Evolutionary conservation across 1,140 invertebrate species (phyloP).

Genomic region (Zaprionus ghesquierei): DNA sequence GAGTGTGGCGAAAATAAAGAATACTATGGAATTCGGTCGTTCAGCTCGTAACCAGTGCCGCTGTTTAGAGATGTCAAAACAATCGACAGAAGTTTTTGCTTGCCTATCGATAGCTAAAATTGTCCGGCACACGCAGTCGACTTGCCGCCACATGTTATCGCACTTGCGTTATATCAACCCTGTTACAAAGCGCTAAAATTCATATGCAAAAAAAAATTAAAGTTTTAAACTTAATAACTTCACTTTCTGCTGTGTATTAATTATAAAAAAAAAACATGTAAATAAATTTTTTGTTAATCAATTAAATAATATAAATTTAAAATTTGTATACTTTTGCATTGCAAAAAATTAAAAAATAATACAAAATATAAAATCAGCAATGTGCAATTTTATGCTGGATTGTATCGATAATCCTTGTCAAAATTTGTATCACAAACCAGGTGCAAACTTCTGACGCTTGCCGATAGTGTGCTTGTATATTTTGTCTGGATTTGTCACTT

Average conservation of each 20-base stretch:
- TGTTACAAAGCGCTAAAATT: neutral
- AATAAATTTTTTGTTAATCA: neutral
- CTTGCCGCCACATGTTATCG: neutral
- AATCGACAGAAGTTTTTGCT: neutral
- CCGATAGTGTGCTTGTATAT: neutral
- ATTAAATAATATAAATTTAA: neutral
- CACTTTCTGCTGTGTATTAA: neutral
- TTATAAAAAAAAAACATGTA: neutral
- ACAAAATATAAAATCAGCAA: neutral
- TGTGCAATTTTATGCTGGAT: neutral
- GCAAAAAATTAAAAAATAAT: neutral
- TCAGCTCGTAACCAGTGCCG: slow-evolving; percentile 40
- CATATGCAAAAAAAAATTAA: neutral
- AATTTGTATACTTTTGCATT: neutral
- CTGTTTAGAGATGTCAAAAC: slow-evolving; percentile 20
- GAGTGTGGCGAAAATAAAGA: slow-evolving; percentile 50
- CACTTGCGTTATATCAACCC: neutral
- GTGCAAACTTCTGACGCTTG: neutral
- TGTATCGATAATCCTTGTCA: neutral
- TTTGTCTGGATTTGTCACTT: neutral
- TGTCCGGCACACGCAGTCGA: neutral
- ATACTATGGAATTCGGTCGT: slow-evolving; percentile 34
- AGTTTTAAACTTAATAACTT: neutral
- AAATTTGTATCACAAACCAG: neutral
- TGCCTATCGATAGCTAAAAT: neutral